Evolutionary conservation across 2,113 vertebrate species (phyloP).

Genomic region (Megaceryle torquata): DNA sequence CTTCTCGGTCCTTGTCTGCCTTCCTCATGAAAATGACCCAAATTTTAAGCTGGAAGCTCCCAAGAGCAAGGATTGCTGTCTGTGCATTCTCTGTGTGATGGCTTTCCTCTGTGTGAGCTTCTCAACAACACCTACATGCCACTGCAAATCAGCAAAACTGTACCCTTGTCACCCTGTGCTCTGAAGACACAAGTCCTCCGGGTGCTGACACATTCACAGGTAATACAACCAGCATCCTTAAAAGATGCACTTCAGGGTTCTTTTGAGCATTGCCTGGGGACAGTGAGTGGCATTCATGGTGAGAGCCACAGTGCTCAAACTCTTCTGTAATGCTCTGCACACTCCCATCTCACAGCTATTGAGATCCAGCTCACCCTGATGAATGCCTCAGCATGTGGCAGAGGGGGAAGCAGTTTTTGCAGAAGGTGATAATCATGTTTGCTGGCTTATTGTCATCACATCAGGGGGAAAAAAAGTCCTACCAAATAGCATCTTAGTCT

Average conservation of each 20-base stretch:
- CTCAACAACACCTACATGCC: background rate
- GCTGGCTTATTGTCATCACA: background rate
- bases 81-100: background rate
- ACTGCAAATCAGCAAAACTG: background rate
- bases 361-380: background rate
- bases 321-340: background rate
- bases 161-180: background rate
- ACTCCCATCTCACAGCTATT: fast-evolving
- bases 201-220: background rate
- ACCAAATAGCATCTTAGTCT: background rate
- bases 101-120: background rate
- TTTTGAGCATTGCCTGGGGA: background rate
- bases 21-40: background rate
- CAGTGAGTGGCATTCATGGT: background rate
- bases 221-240: background rate
- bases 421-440: background rate
- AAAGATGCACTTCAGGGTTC: background rate
- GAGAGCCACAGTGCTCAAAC: background rate
- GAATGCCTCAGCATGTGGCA: background rate
- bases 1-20: background rate
- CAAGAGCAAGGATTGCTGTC: background rate
- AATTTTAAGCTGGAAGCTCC: background rate
- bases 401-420: background rate
- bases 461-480: fast-evolving
- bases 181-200: background rate